These are phyloP conservation scores for Crotalus horridus DNA, from an alignment of 2,113 vertebrate genomes.

Conservation along the genomic window DNA sequence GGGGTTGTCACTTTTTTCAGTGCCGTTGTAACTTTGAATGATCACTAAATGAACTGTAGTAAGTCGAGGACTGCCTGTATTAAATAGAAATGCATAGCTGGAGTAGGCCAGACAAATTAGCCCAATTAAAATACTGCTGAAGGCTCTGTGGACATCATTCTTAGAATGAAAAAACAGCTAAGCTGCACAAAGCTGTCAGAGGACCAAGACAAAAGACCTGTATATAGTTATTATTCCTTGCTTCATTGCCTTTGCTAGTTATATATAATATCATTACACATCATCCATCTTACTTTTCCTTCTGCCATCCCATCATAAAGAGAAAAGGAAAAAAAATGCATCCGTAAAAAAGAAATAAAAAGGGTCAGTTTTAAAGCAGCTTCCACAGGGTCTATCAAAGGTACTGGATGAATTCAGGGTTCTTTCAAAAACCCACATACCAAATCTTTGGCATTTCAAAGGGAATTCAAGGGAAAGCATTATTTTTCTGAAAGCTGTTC, in stretches of 20 bases:
- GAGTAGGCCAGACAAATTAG: background rate
- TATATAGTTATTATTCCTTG: background rate
- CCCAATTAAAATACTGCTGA: background rate
- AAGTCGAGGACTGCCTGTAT: too few species aligned
- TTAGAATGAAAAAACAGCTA: background rate
- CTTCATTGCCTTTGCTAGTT: too few species aligned
- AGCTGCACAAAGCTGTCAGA: background rate
- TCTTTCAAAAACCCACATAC: background rate
- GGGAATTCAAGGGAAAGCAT: background rate
- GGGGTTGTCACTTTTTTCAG: too few species aligned
- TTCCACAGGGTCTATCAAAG: background rate
- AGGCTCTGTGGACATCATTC: background rate
- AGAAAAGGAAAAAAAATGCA: too few species aligned
- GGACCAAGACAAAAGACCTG: background rate
- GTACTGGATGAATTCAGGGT: background rate
- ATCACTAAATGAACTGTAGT: too few species aligned
- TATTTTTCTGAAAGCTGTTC: background rate
- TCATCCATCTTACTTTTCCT: too few species aligned
- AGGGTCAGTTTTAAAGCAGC: background rate
- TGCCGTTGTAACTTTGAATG: too few species aligned
- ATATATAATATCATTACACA: too few species aligned
- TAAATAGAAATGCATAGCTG: background rate
- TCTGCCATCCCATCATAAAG: too few species aligned
- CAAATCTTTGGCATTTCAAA: background rate
- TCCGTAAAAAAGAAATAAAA: background rate